Base-by-base conservation (phyloP, 2,797 vertebrate species). In the Urophycis tenuis region DNA sequence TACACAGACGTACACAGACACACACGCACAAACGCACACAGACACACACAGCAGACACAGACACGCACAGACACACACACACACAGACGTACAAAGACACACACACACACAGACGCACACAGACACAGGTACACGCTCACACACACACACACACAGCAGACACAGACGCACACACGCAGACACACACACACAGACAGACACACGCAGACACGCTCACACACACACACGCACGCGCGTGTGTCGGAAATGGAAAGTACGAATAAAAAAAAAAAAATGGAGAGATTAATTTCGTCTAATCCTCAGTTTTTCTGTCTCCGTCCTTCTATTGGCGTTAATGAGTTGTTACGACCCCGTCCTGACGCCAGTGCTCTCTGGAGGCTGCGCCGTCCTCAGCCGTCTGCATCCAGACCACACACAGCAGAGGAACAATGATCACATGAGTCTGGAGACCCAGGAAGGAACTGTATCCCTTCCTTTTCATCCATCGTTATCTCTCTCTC, bases 261-360 rank as follows among this genome's bases (percentile, higher is more conserved):
- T 92, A 90, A 91, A 88, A 84, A 82, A 87, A n/a, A 82, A 89
- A 91, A 88, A 87, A 89, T 91, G 82, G 11, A 36, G n/a, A 80
- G 90, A 89, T 91, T 92, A 88, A 91, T 91, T 90, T 35, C 0
- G 89, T 79, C 81, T 91, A 92, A 91, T 91, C 89, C 83, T 79
- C 67, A 71, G 77, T 87, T 89, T 89, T 87, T 88, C 83, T 36
- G 6, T 36, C 36, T 36, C 11, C 36, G 6, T 36, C 36, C 11
- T 36, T 36, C 82, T 88, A 84, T 90, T n/a, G 83, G 85, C 82
- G 89, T 90, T 91, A 89, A 92, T 90, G 85, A 88, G 86, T 89
- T 88, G 82, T 90, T 89, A 81, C 73, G 75, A 82, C 82, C 36
- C 36, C 11, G 6, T 36, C 36, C 36, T 11, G 36, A 36, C 36